Base-by-base conservation (phyloP, 2,888 invertebrate genomes). In the Tenthredo notha region DNA sequence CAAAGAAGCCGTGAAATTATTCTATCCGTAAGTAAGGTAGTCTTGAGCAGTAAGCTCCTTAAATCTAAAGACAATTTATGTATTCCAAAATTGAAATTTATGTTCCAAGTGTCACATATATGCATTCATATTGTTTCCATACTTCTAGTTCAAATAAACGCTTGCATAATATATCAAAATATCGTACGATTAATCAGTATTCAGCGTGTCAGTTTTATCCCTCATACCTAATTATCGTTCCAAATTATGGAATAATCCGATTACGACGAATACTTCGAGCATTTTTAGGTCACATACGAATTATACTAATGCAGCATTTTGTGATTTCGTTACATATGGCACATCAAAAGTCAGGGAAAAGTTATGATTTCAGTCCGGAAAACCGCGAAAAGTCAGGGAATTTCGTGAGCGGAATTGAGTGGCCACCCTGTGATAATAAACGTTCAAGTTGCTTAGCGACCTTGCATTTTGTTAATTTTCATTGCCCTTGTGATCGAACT, bases 391-490 rank as follows among this genome's bases (percentile, higher is more conserved):
- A 18, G 75, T 75, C 75, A 75, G 75, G 75, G 75, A 75, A 75
- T 75, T 75, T 29, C 21, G 75, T 50, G 25, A 75, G 29, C 29
- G 75, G 29, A 75, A 50, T 75, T 18, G 75, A 75, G 75, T 75
- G 75, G 75, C 75, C 75, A 75, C 75, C 75, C 75, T 75, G 75
- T n/a, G n/a, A n/a, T n/a, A n/a, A n/a, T n/a, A n/a, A n/a, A n/a
- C n/a, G n/a, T n/a, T n/a, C n/a, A n/a, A n/a, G n/a, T n/a, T n/a
- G n/a, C n/a, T n/a, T n/a, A n/a, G n/a, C n/a, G n/a, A n/a, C n/a
- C n/a, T n/a, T n/a, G n/a, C n/a, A n/a, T n/a, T n/a, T n/a, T n/a
- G n/a, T n/a, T n/a, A n/a, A n/a, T n/a, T n/a, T n/a, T n/a, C n/a
- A n/a, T n/a, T n/a, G n/a, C n/a, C n/a, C n/a, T n/a, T n/a, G n/a